Conservation (phyloP, 2,113 vertebrate species). For the Caretta caretta region DNA sequence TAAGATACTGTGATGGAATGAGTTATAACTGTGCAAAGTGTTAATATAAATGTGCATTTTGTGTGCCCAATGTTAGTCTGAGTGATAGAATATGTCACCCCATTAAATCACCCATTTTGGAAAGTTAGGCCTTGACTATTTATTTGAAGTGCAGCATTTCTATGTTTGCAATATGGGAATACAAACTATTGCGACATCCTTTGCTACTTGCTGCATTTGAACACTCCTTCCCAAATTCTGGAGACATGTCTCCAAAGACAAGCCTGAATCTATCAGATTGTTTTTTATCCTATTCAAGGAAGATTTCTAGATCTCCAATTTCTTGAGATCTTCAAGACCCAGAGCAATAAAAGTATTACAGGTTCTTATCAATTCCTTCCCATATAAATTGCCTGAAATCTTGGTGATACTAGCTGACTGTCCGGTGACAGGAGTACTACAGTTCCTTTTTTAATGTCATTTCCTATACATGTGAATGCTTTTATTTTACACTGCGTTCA, state of each 20-base stretch:
- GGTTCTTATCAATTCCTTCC: not conserved
- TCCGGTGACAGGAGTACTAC: not conserved
- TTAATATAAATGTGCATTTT: not conserved
- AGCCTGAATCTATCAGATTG: not conserved
- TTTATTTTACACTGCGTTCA: not conserved
- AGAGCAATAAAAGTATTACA: not conserved
- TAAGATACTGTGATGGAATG: not conserved
- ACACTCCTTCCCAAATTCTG: not conserved
- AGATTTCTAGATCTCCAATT: not conserved
- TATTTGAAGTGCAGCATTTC: not conserved
- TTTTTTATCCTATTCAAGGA: not conserved
- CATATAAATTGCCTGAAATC: not conserved
- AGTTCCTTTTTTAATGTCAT: rapidly evolving
- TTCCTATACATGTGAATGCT: not conserved
- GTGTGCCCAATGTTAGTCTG: not conserved
- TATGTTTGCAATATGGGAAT: not conserved
- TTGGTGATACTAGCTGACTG: not conserved
- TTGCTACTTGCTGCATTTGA: not conserved
- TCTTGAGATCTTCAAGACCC: not conserved
- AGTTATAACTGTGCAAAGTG: not conserved
- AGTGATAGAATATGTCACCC: not conserved
- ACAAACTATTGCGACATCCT: not conserved
- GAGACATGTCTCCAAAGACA: not conserved
- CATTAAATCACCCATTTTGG: not conserved
- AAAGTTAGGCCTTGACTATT: not conserved